Evolutionary conservation across 2,113 vertebrate species (phyloP).

Genomic region (Pluvianellus socialis): DNA sequence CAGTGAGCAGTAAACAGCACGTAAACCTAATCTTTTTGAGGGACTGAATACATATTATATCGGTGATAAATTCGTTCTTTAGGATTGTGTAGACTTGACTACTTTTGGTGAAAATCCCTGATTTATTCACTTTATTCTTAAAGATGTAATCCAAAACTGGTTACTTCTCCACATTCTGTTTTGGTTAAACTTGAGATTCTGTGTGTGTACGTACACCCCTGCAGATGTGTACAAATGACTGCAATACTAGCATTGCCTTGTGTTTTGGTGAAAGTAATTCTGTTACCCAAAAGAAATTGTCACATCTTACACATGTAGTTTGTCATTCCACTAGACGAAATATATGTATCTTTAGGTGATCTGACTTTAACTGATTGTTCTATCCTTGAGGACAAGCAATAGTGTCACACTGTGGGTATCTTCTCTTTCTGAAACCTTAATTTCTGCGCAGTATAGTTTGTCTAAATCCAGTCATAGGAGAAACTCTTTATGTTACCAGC

Average conservation of each 20-base stretch:
- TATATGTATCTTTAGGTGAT: not conserved
- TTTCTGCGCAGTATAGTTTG: not conserved
- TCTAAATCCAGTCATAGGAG: not conserved
- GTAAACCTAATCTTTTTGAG: not conserved
- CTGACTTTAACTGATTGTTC: not conserved
- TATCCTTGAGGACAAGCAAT: not conserved
- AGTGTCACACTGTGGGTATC: not conserved
- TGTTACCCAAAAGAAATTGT: not conserved
- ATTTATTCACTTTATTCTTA: not conserved
- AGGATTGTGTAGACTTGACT: not conserved
- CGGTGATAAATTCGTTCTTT: not conserved
- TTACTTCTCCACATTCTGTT: not conserved
- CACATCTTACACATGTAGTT: accelerated
- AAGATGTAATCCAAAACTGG: not conserved
- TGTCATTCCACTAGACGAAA: not conserved
- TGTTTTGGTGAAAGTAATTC: not conserved
- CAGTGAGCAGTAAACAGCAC: not conserved
- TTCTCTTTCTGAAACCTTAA: not conserved
- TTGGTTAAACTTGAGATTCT: not conserved
- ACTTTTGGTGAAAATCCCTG: not conserved
- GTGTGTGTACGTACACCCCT: too few species aligned
- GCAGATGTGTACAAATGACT: accelerated
- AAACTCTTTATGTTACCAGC: not conserved
- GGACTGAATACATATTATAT: accelerated
- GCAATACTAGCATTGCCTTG: not conserved